Evolutionary conservation across 2,113 vertebrate genomes (phyloP), one percentile per base, ranked within the genome.

Genomic region (Coracopsis vasa): DNA sequence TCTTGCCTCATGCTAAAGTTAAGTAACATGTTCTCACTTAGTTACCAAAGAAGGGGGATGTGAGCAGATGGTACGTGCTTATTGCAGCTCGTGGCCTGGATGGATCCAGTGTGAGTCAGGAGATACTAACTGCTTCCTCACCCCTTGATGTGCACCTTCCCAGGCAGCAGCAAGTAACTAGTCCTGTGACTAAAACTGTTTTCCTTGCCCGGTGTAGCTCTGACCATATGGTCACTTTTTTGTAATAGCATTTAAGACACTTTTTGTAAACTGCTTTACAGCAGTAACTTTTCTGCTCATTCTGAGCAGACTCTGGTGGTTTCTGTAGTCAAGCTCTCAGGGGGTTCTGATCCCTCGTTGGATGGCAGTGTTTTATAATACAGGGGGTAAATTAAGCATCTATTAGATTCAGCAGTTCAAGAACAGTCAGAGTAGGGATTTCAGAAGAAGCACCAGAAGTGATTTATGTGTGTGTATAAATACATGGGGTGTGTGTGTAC

Each of bases 401-500:
- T 66, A 4, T 45, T 56, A 56, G 29, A 54, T 66, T 74, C 39
- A 79, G 35, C 14, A 58, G 45, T 70, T 65, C 3, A 25, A 37
- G 60, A 87, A 50, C 42, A 53, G 65, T 50, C 66, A 75, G 45
- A 70, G 42, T 10, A 28, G 28, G 31, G 21, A 78, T 70, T 85
- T 95, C 74, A 61, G 74, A 79, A 72, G 66, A 92, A 81, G 31
- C 54, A 47, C 2, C 24, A 51, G 8, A 73, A 88, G 35, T n/a
- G 16, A 75, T 58, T 56, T 80, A 6, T 61, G 5, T 42, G 10
- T 80, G 33, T 80, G 17, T 82, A 42, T 86, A 66, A 82, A 82
- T 54, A 60, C 1, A 0, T 0, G 3, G 10, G 4, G 35, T 41
- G 28, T 80, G 50, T 75, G 62, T 33, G 1, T 58, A 10, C 10